These are phyloP conservation scores for Pseudomyrmex flavicornis DNA, from an alignment of 1,140 invertebrate species.

Conservation along the genomic window DNA sequence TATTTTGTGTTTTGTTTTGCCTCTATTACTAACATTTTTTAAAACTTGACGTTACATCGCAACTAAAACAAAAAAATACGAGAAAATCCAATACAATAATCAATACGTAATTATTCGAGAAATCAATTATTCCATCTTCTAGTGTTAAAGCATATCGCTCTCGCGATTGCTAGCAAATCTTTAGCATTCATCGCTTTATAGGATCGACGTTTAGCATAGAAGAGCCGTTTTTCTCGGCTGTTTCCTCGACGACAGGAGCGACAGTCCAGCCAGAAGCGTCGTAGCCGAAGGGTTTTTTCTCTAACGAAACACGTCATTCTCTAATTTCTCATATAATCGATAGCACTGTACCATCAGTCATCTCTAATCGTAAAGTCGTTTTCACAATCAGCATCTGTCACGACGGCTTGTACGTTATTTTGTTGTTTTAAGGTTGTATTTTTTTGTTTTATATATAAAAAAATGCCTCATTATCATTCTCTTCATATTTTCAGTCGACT, in stretches of 20 bases:
- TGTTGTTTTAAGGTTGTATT: conserved; percentile 48
- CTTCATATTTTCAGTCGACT: conserved; percentile 55
- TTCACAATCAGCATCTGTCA: conserved; percentile 38
- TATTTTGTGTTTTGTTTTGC: neutral
- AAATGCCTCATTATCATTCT: neutral
- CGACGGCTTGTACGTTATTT: conserved; percentile 32
- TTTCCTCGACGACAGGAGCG: conserved; percentile 33
- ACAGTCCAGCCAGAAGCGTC: conserved; percentile 48
- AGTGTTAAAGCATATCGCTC: conserved; percentile 20
- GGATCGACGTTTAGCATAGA: conserved; percentile 46
- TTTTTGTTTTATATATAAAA: neutral
- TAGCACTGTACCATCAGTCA: conserved; percentile 22
- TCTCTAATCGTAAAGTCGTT: conserved; percentile 49
- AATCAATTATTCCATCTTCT: conserved; percentile 22
- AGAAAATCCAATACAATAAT: neutral
- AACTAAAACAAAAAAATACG: neutral
- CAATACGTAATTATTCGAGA: too few species aligned
- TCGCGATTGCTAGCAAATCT: conserved; percentile 26
- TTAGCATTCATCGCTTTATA: conserved; percentile 36
- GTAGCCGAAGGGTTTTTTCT: conserved; percentile 54
- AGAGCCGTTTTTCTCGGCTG: conserved; percentile 12
- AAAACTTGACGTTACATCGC: too few species aligned
- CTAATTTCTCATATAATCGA: conserved; percentile 47
- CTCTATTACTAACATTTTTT: neutral
- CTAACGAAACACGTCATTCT: conserved; percentile 23